Conservation (phyloP, 2,113 vertebrate genomes). For the Misgurnus mizolepis region DNA sequence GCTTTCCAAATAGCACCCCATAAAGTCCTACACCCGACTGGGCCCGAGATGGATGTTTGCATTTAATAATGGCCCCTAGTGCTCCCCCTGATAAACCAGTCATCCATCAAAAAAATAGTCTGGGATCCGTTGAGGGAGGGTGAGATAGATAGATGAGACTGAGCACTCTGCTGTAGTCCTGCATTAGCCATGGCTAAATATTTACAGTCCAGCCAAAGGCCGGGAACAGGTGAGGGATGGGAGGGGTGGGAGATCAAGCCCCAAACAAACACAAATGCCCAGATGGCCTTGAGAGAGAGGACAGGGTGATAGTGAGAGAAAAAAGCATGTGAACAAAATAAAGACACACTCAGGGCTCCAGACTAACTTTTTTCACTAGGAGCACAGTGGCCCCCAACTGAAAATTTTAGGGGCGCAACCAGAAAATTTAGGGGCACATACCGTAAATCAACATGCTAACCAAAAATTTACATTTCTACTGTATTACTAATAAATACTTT, state of each 20-base stretch:
- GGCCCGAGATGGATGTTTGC: constrained; percentile 56
- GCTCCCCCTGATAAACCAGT: constrained; percentile 54
- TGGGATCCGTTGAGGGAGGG: constrained; percentile 32
- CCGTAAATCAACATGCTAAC: no score
- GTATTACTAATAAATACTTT: no score
- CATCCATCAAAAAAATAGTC: constrained; percentile 38
- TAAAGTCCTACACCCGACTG: constrained; percentile 22
- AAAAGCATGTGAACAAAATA: constrained; percentile 19
- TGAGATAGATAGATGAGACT: constrained; percentile 51
- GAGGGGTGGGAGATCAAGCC: constrained; percentile 54
- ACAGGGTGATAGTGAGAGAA: constrained; percentile 27
- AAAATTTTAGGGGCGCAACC: no score
- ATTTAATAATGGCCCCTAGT: constrained; percentile 58
- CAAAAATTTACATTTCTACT: no score
- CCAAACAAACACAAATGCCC: constrained; percentile 26
- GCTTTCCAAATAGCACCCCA: constrained; percentile 37
- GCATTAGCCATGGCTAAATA: constrained; percentile 59
- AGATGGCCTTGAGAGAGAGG: constrained; percentile 47
- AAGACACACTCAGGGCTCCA: constrained; percentile 51
- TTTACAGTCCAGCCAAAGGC: constrained; percentile 59
- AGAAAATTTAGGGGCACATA: no score
- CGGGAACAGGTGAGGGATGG: constrained; percentile 63
- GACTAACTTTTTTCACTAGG: no score
- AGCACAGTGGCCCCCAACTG: no score
- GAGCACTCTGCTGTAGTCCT: constrained; percentile 44